Percentiles rank a stretch among this genome's conserved stretches.
phyloP scores from a whole-genome alignment of 2,888 invertebrate genomes.

The Galeruca laticollis region DNA sequence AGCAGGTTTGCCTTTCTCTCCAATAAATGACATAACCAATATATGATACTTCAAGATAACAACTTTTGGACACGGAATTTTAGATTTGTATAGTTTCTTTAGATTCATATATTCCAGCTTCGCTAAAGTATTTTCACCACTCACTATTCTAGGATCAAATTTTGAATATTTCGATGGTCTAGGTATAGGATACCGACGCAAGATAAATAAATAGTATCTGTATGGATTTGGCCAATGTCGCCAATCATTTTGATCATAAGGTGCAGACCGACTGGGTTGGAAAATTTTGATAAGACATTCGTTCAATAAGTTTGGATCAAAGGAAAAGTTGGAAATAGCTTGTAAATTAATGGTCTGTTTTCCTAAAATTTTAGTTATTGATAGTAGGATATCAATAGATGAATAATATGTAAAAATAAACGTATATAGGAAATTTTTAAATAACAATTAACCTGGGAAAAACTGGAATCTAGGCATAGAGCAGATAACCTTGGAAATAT shows the following conservation, averaged over 20 bases:
- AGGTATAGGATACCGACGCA: no score
- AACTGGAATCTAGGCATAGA: no score
- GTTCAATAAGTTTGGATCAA: constrained; percentile 70
- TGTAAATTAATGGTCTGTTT: constrained; percentile 95
- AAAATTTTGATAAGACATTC: constrained; percentile 89
- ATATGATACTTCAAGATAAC: constrained; percentile 84
- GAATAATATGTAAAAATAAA: no score
- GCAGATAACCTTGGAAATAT: no score
- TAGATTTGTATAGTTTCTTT: constrained; percentile 80
- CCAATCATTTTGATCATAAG: no score
- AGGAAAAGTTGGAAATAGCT: constrained; percentile 69
- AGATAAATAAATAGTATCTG: no score
- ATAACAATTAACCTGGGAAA: no score
- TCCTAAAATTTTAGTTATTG: constrained; percentile 56
- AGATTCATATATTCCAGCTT: constrained; percentile 97
- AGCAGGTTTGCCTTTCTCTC: constrained; percentile 82
- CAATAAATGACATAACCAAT: constrained; percentile 92
- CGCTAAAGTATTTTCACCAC: constrained; percentile 78
- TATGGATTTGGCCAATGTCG: no score
- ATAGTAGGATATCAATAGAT: no score
- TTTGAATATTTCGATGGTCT: constrained; percentile 70
- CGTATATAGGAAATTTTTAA: no score
- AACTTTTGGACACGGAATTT: constrained; percentile 87
- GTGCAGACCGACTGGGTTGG: constrained; percentile 90
- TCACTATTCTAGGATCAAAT: no score